Evolutionary conservation across 35 echinoderm and acorn worm genomes (phyloP), one percentile per base, ranked within the genome.

Genomic region (Lytechinus pictus): DNA sequence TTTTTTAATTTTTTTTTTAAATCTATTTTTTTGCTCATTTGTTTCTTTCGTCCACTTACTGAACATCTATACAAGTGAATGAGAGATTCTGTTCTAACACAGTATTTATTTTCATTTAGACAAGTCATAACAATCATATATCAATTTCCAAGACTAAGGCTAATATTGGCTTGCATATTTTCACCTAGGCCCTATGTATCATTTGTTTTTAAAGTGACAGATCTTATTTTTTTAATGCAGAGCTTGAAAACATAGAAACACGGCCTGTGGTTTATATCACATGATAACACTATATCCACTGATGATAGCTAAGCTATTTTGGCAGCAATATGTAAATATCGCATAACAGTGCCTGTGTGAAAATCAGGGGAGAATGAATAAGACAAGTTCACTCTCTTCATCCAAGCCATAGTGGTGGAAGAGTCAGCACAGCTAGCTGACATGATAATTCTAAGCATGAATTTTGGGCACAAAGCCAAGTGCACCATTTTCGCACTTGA

Each of bases 391-490:
- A 79, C 66, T 79, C 66, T 79, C 66, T 79, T 19, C 66, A 79
- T 24, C 19, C 66, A 79, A 79, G 57, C 57, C 57, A 60, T 8
- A 10, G 3, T 16, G 10, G 16, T 60, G 8, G 57, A 60, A 16
- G 10, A 10, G 16, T 16, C 57, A 60, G 66, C 56, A 58, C 56
- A 58, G 56, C 56, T 58, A 58, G 66, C 16, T 79, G 16, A 24
- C 19, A 14, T 24, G 66, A 79, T 79, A 79, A 79, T 79, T 79
- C 66, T 79, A 24, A 79, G 66, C 66, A 79, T 79, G 66, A 79
- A 79, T 79, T 79, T 79, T 79, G 66, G 66, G 66, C 66, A 79
- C 66, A 79, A 79, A 79, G 66, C 66, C 66, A 79, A 79, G 66
- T 79, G 66, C 66, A 79, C 66, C 66, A 79, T 79, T 79, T 79